These are phyloP conservation scores for Phyllostomus discolor DNA, from an alignment of 2,113 vertebrate genomes.

Conservation along the genomic window DNA sequence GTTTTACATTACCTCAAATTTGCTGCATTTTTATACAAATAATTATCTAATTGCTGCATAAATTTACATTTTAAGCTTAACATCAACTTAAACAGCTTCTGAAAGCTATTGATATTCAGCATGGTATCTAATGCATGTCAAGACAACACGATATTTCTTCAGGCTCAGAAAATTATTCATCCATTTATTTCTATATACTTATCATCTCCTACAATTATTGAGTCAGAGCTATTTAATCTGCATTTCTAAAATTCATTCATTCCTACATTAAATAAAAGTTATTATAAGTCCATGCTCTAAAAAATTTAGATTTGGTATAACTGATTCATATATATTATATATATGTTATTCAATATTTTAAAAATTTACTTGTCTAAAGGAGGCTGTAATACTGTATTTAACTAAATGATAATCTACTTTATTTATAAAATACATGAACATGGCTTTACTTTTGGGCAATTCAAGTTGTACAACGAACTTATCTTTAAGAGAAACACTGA, in stretches of 20 bases:
- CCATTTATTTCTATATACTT: constrained; percentile 41
- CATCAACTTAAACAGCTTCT: constrained; percentile 40
- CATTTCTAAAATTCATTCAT: not conserved
- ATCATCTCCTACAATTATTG: constrained; percentile 34
- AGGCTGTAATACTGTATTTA: not conserved
- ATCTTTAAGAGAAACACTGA: not conserved
- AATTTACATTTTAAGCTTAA: constrained; percentile 70
- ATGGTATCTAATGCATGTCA: not conserved
- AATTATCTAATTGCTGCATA: constrained; percentile 68
- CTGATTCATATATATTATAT: not conserved
- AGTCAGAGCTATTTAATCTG: not conserved
- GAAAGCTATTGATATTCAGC: constrained; percentile 55
- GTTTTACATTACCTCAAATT: constrained; percentile 58
- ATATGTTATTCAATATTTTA: not conserved
- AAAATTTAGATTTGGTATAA: not conserved
- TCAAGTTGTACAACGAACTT: not conserved
- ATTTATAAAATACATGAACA: not conserved
- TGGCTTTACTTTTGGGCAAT: not conserved
- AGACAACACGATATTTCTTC: constrained; percentile 41
- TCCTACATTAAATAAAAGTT: not conserved
- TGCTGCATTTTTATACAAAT: constrained; percentile 56
- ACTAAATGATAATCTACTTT: not conserved
- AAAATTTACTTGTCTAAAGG: not conserved
- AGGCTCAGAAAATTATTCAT: constrained; percentile 27
- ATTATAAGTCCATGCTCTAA: not conserved